Base-by-base conservation (phyloP, 1,140 invertebrate genomes). In the Rhagoletis zephyria region DNA sequence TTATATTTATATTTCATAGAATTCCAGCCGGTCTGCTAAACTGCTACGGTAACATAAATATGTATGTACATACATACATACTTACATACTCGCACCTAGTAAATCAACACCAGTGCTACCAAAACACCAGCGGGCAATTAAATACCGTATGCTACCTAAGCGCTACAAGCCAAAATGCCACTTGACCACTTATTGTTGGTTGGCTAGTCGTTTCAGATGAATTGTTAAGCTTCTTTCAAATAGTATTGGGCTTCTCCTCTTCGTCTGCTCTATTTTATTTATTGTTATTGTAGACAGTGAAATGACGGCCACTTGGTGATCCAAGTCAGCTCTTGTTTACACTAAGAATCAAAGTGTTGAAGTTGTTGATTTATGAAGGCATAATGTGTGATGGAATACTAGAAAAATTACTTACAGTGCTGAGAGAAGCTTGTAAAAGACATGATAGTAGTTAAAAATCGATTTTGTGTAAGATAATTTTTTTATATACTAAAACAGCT, bases 101-200 rank as follows among this genome's bases (percentile, higher is more conserved):
- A 56, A 56, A 56, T 56, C 5, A 56, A 56, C 51, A 56, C 1
- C 10, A 56, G 10, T 56, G 5, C 1, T 56, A 14, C 67, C 1
- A 70, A 4, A 70, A 12, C 12, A 45, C 40, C 40, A 1, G 30
- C 42, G 9, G 67, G 42, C 67, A 70, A 10, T 48, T 48, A 30
- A 48, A 10, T 70, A 70, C 1, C 30, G 2, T 70, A 6, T 70
- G 4, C 40, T 19, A 67, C 0, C 67, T 9, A 70, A 63, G 45
- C 0, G 40, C 42, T 14, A 45, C 0, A 12, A 67, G 30, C 12
- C 3, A 70, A 70, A 42, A 16, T 12, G 42, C 42, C 10, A 48
- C 40, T 70, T 70, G 67, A 70, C 67, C 30, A 45, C 67, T 70
- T 70, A 42, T 70, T 12, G 64, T 45, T 70, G 30, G 42, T 70